Base-by-base conservation (phyloP, 2,888 invertebrate genomes). In the Plagodis dolabraria region DNA sequence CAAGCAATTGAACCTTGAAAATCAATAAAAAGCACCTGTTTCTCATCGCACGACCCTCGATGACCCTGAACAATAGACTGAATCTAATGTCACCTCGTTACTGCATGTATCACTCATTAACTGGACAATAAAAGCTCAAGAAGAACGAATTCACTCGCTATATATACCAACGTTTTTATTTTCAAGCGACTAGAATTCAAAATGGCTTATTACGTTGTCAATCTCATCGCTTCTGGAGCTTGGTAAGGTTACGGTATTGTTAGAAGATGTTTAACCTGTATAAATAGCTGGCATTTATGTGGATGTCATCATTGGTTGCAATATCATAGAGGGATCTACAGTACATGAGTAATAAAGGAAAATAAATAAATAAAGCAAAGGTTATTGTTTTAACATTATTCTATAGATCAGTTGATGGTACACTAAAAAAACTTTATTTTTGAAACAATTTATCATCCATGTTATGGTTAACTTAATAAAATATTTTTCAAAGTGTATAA, bases 301-400 rank as follows among this genome's bases (percentile, higher is more conserved):
- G 5, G 69, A 75, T 70, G 70, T 76, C 65, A 80, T 70, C 86
- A 89, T 84, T 86, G 86, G 62, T 71, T 70, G 68, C 22, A 22
- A 22, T 22, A 22, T 22, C 22, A 22, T 22, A 22, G 22, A 22
- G 4, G 22, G 22, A 22, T 22, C 22, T 22, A 22, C 22, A 22
- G 22, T 4, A 22, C 22, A 22, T 22, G 22, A 22, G 22, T 22
- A 22, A 22, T 22, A 22, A 22, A 22, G 22, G 4, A 22, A 1
- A 22, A 22, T 1, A 22, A 22, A 22, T 22, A 22, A 22, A 22
- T 22, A 22, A 2, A 22, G 22, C 22, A 22, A 22, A 22, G 22
- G 22, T 22, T 22, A 22, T 22, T 22, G 22, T 22, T 22, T 4
- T 22, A 22, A 22, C 22, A 22, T 22, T 22, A 2, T 22, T 22